These are phyloP conservation scores for Euura saliciscinereae DNA, from an alignment of 1,140 invertebrate species.

Conservation along the genomic window DNA sequence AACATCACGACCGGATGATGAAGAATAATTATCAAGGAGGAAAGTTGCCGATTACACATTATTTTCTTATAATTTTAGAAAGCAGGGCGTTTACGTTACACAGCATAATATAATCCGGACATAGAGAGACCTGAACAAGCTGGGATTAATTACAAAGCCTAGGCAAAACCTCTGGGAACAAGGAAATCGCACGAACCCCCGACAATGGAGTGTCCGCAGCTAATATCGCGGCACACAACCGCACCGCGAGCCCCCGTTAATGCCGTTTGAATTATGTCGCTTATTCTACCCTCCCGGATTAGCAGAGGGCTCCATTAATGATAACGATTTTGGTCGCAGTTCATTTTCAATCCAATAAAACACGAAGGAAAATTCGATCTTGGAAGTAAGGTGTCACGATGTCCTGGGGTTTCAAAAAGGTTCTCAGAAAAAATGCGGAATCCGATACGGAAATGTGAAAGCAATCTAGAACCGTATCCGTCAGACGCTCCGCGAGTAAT, in stretches of 20 bases:
- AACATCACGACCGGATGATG: too few species aligned
- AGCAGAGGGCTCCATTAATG: too few species aligned
- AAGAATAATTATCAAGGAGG: too few species aligned
- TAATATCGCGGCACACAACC: slow-evolving; percentile 27
- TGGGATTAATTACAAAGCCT: slow-evolving; percentile 28
- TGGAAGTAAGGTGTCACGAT: too few species aligned
- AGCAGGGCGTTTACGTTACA: too few species aligned
- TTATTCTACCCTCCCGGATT: too few species aligned
- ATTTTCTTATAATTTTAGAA: too few species aligned
- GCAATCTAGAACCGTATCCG: slow-evolving; percentile 13
- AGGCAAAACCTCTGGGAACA: slow-evolving; percentile 24
- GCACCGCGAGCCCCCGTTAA: slow-evolving; percentile 17
- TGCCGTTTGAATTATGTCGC: slow-evolving; percentile 31
- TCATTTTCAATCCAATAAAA: slow-evolving; percentile 15
- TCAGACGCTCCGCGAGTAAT: slow-evolving; percentile 12
- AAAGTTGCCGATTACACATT: too few species aligned
- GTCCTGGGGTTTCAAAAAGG: slow-evolving; percentile 24
- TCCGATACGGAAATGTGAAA: slow-evolving; percentile 11
- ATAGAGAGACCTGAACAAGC: too few species aligned
- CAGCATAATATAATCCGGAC: too few species aligned
- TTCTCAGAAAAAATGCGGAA: slow-evolving; percentile 11
- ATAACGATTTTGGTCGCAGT: too few species aligned
- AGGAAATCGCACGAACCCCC: slow-evolving; percentile 26
- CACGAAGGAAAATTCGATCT: too few species aligned
- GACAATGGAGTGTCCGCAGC: slow-evolving; percentile 29